Evolutionary conservation across 2,888 invertebrate genomes (phyloP).

Genomic region (Noctua comes): DNA sequence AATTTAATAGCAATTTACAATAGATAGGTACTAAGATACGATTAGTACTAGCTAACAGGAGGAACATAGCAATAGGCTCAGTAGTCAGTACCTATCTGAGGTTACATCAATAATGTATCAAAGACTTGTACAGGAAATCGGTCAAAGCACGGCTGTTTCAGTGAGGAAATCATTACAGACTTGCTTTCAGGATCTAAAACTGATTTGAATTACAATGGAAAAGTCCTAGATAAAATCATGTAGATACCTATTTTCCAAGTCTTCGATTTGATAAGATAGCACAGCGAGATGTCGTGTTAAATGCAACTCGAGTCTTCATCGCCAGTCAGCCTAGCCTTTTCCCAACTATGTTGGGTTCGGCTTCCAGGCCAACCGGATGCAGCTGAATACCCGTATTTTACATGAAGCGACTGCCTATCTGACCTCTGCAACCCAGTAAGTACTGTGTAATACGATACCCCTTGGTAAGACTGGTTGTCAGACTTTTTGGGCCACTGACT

Average conservation of each 20-base stretch:
- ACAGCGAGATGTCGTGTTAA: not conserved
- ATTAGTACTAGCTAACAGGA: not conserved
- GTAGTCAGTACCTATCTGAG: not conserved
- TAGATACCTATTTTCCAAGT: not conserved
- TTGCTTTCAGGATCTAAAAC: not conserved
- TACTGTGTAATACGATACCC: too few relatives aligned
- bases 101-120: not conserved
- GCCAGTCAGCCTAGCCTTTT: too few relatives aligned
- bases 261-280: not conserved
- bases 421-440: too few relatives aligned
- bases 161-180: not conserved
- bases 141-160: not conserved
- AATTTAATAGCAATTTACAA: not conserved
- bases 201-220: not conserved
- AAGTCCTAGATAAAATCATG: too few relatives aligned
- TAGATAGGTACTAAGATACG: not conserved
- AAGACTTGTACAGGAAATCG: not conserved
- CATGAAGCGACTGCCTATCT: too few relatives aligned
- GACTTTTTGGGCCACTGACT: too few relatives aligned
- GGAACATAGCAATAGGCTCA: not conserved
- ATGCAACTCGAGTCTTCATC: not conserved
- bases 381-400: too few relatives aligned
- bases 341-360: too few relatives aligned
- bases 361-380: too few relatives aligned
- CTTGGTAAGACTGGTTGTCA: too few relatives aligned